Conservation (phyloP, 2,113 vertebrate species). For the Sorex araneus region DNA sequence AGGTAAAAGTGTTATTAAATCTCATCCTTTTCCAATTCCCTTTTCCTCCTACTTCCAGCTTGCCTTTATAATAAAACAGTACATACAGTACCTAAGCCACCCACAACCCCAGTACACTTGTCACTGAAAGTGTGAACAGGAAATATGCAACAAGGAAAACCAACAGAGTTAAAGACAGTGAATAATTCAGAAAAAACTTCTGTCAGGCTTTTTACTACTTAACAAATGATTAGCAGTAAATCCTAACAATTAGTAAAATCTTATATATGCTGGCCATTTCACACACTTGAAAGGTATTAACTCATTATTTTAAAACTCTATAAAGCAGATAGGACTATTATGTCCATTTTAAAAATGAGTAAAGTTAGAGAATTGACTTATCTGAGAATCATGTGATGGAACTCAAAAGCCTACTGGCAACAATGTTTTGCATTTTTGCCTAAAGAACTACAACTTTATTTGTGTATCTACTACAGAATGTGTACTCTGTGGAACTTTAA, state of each 20-base stretch:
- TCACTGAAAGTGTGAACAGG: neutral
- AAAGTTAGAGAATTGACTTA: constrained; percentile 52
- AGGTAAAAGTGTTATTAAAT: neutral
- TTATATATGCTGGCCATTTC: neutral
- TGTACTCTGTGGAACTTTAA: neutral
- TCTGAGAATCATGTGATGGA: constrained; percentile 10
- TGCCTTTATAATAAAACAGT: constrained; percentile 7
- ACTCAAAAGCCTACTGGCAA: neutral
- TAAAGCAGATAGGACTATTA: neutral
- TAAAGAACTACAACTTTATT: constrained; percentile 8
- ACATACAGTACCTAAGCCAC: constrained; percentile 41
- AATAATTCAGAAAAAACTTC: constrained; percentile 42
- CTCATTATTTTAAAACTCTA: constrained; percentile 25
- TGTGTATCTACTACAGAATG: constrained; percentile 57
- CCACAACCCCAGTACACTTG: neutral
- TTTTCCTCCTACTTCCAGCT: constrained; percentile 49
- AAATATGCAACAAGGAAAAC: constrained; percentile 9
- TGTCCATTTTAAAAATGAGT: constrained; percentile 4
- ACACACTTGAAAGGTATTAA: constrained; percentile 32
- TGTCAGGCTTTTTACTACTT: constrained; percentile 31
- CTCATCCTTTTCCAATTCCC: constrained; percentile 18
- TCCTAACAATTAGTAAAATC: constrained; percentile 16
- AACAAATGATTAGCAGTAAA: constrained; percentile 54
- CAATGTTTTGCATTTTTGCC: neutral
- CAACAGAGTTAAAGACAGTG: neutral